phyloP scores from a whole-genome alignment of 2,888 invertebrate genomes.

The Drosophila kokeensis region DNA sequence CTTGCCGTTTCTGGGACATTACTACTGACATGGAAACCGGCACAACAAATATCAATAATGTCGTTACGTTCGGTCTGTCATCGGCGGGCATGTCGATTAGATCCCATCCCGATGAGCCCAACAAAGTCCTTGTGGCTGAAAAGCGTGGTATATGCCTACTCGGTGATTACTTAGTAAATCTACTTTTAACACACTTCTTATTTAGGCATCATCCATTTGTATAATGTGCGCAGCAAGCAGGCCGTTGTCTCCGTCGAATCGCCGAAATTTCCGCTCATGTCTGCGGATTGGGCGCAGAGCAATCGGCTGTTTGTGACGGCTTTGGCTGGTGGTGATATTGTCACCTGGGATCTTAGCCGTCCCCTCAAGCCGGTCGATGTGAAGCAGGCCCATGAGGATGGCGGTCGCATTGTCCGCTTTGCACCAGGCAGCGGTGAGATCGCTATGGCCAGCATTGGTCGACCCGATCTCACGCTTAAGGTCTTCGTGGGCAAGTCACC shows the following conservation, averaged over 20 bases:
- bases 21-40: conserved; percentile 83
- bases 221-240: conserved; percentile 89
- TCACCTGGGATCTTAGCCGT: conserved; percentile 89
- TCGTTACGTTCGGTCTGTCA: conserved; percentile 87
- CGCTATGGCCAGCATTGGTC: conserved; percentile 89
- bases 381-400: conserved; percentile 88
- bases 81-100: conserved; percentile 89
- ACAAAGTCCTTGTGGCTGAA: conserved; percentile 90
- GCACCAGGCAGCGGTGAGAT: conserved; percentile 88
- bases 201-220: conserved; percentile 88
- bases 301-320: conserved; percentile 87
- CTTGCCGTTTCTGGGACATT: conserved; percentile 89
- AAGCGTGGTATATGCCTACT: conserved; percentile 86
- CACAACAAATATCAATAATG: conserved; percentile 86
- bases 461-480: conserved; percentile 88
- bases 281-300: conserved; percentile 90
- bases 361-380: conserved; percentile 88
- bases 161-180: no score
- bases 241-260: conserved; percentile 89
- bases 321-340: conserved; percentile 88
- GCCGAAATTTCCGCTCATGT: conserved; percentile 87
- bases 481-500: conserved; percentile 87
- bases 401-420: conserved; percentile 88
- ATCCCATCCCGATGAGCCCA: conserved; percentile 90
- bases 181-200: neutral